Evolutionary conservation across 2,797 vertebrate genomes (phyloP).

Genomic region (Coccyzus lansbergi): DNA sequence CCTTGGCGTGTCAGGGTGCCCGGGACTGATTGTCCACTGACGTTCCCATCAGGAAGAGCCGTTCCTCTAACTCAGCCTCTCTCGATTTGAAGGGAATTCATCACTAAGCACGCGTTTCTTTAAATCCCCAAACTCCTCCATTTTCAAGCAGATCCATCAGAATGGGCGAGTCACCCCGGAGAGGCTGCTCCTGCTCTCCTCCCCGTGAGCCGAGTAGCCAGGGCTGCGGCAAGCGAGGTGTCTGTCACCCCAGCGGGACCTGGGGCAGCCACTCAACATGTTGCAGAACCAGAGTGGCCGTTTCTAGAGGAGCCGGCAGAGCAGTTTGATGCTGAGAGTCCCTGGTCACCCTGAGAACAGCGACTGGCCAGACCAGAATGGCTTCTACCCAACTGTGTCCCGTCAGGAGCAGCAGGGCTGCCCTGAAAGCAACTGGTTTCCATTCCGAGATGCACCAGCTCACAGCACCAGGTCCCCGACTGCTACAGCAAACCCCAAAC

Average conservation of each 20-base stretch:
- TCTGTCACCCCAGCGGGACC: too few relatives aligned
- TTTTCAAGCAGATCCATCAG: not conserved
- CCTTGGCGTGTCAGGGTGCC: conserved; percentile 77
- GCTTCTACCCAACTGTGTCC: not conserved
- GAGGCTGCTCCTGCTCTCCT: not conserved
- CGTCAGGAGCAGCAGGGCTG: not conserved
- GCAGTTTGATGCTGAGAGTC: too few relatives aligned
- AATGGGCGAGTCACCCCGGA: not conserved
- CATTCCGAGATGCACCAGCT: not conserved
- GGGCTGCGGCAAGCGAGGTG: too few relatives aligned
- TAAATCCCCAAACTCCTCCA: not conserved
- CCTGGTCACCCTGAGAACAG: too few relatives aligned
- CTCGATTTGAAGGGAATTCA: conserved; percentile 69
- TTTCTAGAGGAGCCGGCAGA: too few relatives aligned
- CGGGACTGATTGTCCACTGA: conserved; percentile 70
- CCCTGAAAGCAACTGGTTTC: not conserved
- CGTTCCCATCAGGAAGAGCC: conserved; percentile 48
- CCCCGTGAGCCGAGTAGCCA: not conserved
- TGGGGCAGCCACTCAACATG: too few relatives aligned
- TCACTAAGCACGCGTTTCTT: conserved; percentile 38
- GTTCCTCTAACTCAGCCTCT: conserved; percentile 68
- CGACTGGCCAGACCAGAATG: too few relatives aligned
- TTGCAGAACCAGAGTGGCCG: too few relatives aligned
- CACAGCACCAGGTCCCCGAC: conserved; percentile 1
- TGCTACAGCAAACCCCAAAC: not conserved